phyloP scores from a whole-genome alignment of 92 coral and sea anemone species.

The Porites rus region DNA sequence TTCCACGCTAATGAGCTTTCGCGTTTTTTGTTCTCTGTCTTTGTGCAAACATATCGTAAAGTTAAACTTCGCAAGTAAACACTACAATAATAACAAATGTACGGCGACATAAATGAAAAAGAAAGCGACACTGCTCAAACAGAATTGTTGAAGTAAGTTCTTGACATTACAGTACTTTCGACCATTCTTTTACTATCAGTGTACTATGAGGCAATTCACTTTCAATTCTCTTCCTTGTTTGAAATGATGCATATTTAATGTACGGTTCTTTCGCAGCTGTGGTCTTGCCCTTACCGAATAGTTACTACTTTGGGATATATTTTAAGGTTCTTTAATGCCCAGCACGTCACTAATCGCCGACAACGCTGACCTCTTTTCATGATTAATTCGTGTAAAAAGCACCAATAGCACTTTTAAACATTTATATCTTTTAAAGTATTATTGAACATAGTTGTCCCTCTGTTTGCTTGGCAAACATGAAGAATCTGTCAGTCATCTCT shows the following conservation, averaged over 20 bases:
- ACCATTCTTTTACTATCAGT: background rate
- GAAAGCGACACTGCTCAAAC: conserved; percentile 4
- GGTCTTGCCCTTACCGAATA: conserved; percentile 35
- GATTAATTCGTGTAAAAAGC: conserved; percentile 53
- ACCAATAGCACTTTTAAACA: conserved; percentile 46
- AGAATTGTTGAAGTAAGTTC: conserved; percentile 20
- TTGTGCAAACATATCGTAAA: conserved; percentile 42
- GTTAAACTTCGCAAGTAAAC: conserved; percentile 47
- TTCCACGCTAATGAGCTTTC: conserved; percentile 60
- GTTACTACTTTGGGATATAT: conserved; percentile 28
- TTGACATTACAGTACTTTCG: background rate
- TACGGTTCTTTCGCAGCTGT: conserved; percentile 30
- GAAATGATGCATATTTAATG: conserved; percentile 51
- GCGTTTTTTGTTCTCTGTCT: conserved; percentile 40
- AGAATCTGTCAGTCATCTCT: conserved; percentile 52
- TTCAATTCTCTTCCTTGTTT: conserved; percentile 33
- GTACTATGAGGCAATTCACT: conserved; percentile 8
- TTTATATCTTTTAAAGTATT: conserved; percentile 53
- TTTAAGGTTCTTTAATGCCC: conserved; percentile 24
- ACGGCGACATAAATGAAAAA: conserved; percentile 10
- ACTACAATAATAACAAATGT: conserved; percentile 30
- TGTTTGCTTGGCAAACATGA: conserved; percentile 52
- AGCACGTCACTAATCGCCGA: conserved; percentile 58
- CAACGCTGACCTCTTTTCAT: conserved; percentile 34
- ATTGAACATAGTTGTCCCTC: conserved; percentile 67